phyloP scores from a whole-genome alignment of 2,113 vertebrate genomes.

The Nesogale talazaci region DNA sequence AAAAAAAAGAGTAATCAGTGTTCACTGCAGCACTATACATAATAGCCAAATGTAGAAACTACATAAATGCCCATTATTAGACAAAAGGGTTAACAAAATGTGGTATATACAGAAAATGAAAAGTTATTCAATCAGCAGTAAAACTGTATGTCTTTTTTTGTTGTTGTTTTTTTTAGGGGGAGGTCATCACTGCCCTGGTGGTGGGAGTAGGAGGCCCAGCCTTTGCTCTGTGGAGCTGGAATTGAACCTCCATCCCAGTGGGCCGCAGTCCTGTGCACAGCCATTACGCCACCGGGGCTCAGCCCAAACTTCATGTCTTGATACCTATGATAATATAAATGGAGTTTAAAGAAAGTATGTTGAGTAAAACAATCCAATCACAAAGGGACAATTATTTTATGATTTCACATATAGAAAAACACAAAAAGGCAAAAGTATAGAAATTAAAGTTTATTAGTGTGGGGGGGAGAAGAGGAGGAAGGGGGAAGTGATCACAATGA shows the following conservation, averaged over 20 bases:
- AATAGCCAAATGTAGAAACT: neutral
- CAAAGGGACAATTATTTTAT: neutral
- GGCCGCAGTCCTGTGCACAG: too few relatives aligned
- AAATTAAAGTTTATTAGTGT: neutral
- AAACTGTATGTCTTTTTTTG: neutral
- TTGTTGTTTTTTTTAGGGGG: too few relatives aligned
- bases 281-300: too few relatives aligned
- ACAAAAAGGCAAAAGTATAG: neutral
- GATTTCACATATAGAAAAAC: neutral
- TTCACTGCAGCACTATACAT: neutral
- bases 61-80: neutral
- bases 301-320: too few relatives aligned
- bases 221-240: too few relatives aligned
- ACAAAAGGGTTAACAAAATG: neutral
- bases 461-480: too few relatives aligned
- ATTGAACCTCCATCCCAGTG: too few relatives aligned
- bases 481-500: too few relatives aligned
- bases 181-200: too few relatives aligned
- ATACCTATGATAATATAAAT: too few relatives aligned
- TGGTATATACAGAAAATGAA: neutral
- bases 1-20: too few relatives aligned
- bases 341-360: neutral
- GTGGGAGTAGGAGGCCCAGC: too few relatives aligned
- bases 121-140: neutral
- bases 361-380: neutral